Evolutionary conservation across 2,888 invertebrate genomes (phyloP).

Genomic region (Galerucella calmariensis): DNA sequence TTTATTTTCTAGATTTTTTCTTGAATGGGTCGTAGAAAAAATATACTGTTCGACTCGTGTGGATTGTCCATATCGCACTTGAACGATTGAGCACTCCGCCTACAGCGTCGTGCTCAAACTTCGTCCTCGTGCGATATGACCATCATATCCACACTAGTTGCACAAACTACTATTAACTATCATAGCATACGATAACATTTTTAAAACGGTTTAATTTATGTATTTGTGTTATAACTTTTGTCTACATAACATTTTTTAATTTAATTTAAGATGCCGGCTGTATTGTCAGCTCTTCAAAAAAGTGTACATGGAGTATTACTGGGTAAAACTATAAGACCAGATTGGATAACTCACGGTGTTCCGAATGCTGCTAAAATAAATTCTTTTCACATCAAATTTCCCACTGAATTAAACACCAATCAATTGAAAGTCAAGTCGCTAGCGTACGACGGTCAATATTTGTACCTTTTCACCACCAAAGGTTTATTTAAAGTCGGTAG

Average conservation of each 20-base stretch:
- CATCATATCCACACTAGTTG: no score
- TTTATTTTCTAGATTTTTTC: no score
- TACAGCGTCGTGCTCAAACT: no score
- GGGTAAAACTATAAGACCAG: constrained; percentile 84
- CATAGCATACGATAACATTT: no score
- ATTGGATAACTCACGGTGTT: constrained; percentile 91
- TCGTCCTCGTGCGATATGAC: no score
- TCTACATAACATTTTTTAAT: not conserved
- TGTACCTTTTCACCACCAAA: constrained; percentile 87
- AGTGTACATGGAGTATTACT: constrained; percentile 90
- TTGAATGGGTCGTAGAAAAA: no score
- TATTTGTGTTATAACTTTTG: no score
- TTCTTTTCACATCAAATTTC: constrained; percentile 71
- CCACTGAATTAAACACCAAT: constrained; percentile 66
- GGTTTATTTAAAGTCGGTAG: constrained; percentile 94
- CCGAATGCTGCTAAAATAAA: constrained; percentile 80
- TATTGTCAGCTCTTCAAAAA: constrained; percentile 85
- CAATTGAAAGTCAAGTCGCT: constrained; percentile 71
- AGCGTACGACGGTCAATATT: constrained; percentile 89
- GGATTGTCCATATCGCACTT: no score
- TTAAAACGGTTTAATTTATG: no score
- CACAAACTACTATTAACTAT: no score
- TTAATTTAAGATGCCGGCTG: constrained; percentile 77
- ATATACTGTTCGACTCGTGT: no score
- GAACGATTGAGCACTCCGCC: no score